A percentile compares a stretch with the other conserved stretches of the same genome.
phyloP scores from a whole-genome alignment of 30 jellyfish, hydroid and myxozoan species.

The Nemopilema nomurai region DNA sequence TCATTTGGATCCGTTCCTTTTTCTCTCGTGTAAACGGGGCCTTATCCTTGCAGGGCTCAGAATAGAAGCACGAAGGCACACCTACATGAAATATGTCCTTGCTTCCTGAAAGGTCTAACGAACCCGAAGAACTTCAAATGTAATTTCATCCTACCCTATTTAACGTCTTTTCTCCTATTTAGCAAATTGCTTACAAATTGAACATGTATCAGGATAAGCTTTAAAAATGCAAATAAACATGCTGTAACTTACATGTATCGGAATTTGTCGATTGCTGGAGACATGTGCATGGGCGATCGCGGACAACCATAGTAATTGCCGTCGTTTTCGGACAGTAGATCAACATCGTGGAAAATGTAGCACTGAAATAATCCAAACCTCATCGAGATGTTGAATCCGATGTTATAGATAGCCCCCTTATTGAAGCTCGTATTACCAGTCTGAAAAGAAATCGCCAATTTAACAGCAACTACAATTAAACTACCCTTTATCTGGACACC shows the following conservation, averaged over 20 bases:
- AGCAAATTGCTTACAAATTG: too few species aligned
- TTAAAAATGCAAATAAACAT: not conserved
- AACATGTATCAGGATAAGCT: not conserved
- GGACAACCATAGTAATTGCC: conserved; percentile 63
- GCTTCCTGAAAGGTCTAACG: too few species aligned
- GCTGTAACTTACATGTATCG: conserved; percentile 41
- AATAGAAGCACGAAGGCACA: too few species aligned
- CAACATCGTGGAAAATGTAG: conserved; percentile 55
- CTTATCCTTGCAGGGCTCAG: too few species aligned
- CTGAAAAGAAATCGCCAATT: conserved; percentile 18
- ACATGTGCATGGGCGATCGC: conserved; percentile 62
- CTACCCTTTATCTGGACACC: too few species aligned
- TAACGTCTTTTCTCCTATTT: too few species aligned
- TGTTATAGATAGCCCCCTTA: conserved; percentile 57
- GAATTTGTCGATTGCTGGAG: conserved; percentile 48
- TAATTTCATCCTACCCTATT: too few species aligned
- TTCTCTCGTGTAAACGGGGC: too few species aligned
- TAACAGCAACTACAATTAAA: too few species aligned
- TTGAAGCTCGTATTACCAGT: conserved; percentile 50
- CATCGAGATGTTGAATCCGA: conserved; percentile 40
- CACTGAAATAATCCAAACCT: conserved; percentile 12
- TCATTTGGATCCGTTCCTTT: too few species aligned
- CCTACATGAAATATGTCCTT: too few species aligned
- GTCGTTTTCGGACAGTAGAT: conserved; percentile 58
- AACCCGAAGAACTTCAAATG: too few species aligned